These are phyloP conservation scores for Pseudolaguvia tuberculata DNA, from an alignment of 2,113 vertebrate species.

Conservation along the genomic window DNA sequence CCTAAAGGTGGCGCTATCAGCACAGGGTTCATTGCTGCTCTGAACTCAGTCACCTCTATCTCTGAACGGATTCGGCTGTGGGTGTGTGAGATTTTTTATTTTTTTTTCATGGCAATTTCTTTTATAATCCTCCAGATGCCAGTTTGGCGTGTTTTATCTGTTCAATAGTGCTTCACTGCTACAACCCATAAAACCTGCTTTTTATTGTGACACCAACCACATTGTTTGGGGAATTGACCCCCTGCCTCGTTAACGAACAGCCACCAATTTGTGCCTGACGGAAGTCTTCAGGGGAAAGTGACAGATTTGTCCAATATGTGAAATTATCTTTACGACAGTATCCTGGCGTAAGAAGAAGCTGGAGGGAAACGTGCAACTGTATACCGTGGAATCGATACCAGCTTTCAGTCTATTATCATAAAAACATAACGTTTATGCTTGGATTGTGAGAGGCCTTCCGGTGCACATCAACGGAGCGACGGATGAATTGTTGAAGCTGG, in stretches of 20 bases:
- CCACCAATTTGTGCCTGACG: slow-evolving; percentile 48
- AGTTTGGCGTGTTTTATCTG: slow-evolving; percentile 54
- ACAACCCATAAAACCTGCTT: slow-evolving; percentile 53
- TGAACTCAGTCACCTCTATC: slow-evolving; percentile 47
- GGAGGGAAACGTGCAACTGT: slow-evolving; percentile 36
- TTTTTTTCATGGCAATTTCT: slow-evolving; percentile 68
- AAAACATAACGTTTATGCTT: slow-evolving; percentile 56
- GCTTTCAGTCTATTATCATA: slow-evolving; percentile 69
- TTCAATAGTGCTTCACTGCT: slow-evolving; percentile 54
- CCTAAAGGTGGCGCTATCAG: slow-evolving; percentile 37
- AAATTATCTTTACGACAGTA: slow-evolving; percentile 57
- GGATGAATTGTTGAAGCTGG: slow-evolving; percentile 42
- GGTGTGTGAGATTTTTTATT: slow-evolving; percentile 66
- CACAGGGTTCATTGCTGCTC: background rate
- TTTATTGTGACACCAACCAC: slow-evolving; percentile 55
- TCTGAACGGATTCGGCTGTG: slow-evolving; percentile 33
- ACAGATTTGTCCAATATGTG: slow-evolving; percentile 52
- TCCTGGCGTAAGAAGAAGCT: slow-evolving; percentile 43
- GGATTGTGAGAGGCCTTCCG: slow-evolving; percentile 61
- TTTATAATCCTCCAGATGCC: slow-evolving; percentile 55
- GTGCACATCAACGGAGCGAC: slow-evolving; percentile 50
- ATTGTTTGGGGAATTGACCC: slow-evolving; percentile 55
- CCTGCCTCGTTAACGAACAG: slow-evolving; percentile 65
- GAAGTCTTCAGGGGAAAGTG: slow-evolving; percentile 49
- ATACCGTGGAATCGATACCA: slow-evolving; percentile 65